Evolutionary conservation across 2,888 invertebrate genomes (phyloP), one percentile per base, ranked within the genome.

Genomic region (Tineola bisselliella): DNA sequence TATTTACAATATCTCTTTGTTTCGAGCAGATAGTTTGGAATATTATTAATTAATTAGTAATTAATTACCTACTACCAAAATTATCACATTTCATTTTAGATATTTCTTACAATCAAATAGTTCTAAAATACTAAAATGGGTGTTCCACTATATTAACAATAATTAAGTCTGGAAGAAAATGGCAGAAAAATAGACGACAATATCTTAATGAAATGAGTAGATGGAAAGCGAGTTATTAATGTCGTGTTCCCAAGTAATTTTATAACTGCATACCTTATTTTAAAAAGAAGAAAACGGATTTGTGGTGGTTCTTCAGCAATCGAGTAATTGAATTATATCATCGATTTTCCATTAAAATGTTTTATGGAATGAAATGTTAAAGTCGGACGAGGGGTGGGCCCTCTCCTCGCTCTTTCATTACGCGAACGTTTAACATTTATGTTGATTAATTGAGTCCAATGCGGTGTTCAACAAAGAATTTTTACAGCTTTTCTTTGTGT

Each of bases 341-440:
- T 87, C 81, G 86, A 87, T 87, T 87, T 86, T 79, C 84, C 84
- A 84, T 87, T 86, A 84, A 84, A 83, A 84, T 83, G 84, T 71
- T 86, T 86, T 83, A 84, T 84, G 84, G 83, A 79, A 77, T 81
- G 80, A 79, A 84, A 81, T 80, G 82, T 79, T 74, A 76, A 79
- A 81, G 77, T 76, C 72, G 76, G 73, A 80, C 81, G 71, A 77
- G 76, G 78, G 30, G 59, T 48, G 25, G n/a, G 57, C 38, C 80
- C 76, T 70, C 68, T 67, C 69, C 70, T 71, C 67, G 68, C 66
- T 69, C 67, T 70, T 69, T 69, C 61, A 52, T 43, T 62, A 63
- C 64, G 64, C 63, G 48, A 60, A 64, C 63, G 62, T 63, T 63
- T 61, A 61, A 61, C 44, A 58, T 52, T 56, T 59, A 62, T 62